These are phyloP conservation scores for Thunnus maccoyii DNA, from an alignment of 2,113 vertebrate genomes.

Conservation along the genomic window DNA sequence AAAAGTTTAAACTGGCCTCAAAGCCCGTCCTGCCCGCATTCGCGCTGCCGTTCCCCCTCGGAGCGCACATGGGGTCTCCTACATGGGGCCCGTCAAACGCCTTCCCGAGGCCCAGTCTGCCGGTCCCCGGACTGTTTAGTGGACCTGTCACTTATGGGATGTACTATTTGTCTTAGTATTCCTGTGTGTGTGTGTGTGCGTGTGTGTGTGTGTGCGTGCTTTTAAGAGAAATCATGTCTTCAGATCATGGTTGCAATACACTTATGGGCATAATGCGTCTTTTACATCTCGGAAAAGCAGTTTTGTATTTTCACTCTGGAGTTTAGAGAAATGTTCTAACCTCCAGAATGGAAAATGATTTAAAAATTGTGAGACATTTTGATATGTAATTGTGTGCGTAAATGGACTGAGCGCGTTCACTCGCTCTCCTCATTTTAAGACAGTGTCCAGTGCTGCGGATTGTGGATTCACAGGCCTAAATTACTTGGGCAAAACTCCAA, in stretches of 20 bases:
- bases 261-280: slow-evolving; percentile 10
- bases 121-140: slow-evolving; percentile 85
- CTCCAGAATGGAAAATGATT: slow-evolving; percentile 14
- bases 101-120: slow-evolving; percentile 83
- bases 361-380: neutral
- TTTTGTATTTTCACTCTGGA: slow-evolving; percentile 28
- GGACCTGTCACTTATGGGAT: slow-evolving; percentile 88
- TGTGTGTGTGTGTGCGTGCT: neutral
- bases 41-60: slow-evolving; percentile 87
- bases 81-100: slow-evolving; percentile 79
- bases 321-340: slow-evolving; percentile 5
- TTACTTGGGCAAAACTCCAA: slow-evolving; percentile 23
- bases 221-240: slow-evolving; percentile 4
- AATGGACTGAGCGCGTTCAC: neutral
- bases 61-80: slow-evolving; percentile 82
- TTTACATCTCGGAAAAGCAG: neutral
- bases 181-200: neutral
- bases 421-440: slow-evolving; percentile 12
- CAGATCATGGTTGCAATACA: slow-evolving; percentile 41
- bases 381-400: slow-evolving; percentile 7
- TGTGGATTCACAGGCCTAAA: slow-evolving; percentile 36
- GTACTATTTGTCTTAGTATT: slow-evolving; percentile 88
- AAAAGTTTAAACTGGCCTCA: slow-evolving; percentile 87
- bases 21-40: slow-evolving; percentile 87
- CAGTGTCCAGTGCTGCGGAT: slow-evolving; percentile 17